phyloP scores from a whole-genome alignment of 2,113 vertebrate species.

The Bubo bubo region DNA sequence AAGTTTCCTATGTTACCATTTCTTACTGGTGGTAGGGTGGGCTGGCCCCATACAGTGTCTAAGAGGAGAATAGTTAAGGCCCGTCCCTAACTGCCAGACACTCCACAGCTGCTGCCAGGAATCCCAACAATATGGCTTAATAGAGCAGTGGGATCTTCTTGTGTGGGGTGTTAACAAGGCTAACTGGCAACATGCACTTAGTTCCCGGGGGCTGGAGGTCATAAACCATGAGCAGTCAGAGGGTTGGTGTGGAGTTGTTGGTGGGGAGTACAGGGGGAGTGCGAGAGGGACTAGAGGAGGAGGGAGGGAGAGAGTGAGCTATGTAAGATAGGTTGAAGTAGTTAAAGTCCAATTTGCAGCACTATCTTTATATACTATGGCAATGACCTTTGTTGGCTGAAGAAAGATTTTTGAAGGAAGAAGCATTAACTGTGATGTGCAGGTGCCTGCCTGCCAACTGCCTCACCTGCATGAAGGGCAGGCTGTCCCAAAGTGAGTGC shows the following conservation, averaged over 20 bases:
- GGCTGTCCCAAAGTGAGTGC: fast-evolving
- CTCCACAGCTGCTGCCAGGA: background rate
- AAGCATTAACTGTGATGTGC: background rate
- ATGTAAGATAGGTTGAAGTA: background rate
- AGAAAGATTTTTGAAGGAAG: background rate
- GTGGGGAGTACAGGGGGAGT: no score
- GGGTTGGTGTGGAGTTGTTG: background rate
- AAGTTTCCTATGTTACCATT: background rate
- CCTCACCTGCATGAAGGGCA: background rate
- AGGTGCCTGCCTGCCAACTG: background rate
- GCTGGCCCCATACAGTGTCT: fast-evolving
- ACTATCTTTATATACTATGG: fast-evolving
- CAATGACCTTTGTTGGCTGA: background rate
- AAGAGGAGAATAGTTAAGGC: background rate
- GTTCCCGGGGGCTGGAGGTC: background rate
- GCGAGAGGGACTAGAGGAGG: background rate
- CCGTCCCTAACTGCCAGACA: background rate
- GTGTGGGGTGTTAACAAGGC: background rate
- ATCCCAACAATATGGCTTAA: background rate
- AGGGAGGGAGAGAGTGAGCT: background rate
- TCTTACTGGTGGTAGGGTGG: background rate
- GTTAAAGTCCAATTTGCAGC: background rate
- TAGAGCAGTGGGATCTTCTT: background rate
- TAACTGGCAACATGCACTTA: background rate
- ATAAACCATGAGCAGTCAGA: background rate